Conservation (phyloP, 2,888 invertebrate genomes). For the Papilio demoleus region DNA sequence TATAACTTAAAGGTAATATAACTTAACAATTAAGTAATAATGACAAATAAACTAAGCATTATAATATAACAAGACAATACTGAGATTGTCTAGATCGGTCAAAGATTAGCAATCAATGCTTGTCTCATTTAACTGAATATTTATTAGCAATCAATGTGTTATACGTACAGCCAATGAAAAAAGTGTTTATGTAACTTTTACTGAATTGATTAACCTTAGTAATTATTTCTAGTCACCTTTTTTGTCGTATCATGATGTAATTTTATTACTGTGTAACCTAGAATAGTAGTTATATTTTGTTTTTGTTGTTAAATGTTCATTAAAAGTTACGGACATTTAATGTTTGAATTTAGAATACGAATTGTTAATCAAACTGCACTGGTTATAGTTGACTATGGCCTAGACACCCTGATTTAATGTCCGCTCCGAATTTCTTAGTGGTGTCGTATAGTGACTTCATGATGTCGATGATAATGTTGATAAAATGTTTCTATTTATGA, state of each 20-base stretch:
- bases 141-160: constrained; percentile 11
- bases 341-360: no score
- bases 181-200: constrained; percentile 19
- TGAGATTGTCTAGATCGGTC: neutral
- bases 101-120: constrained; percentile 1
- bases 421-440: no score
- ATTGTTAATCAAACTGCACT: no score
- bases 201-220: constrained; percentile 29
- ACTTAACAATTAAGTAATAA: no score
- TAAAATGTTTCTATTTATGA: no score
- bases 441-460: no score
- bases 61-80: neutral
- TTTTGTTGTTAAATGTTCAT: neutral
- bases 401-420: no score
- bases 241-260: constrained; percentile 4
- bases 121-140: constrained; percentile 23
- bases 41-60: neutral
- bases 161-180: constrained; percentile 23
- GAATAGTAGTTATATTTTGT: neutral
- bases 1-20: no score
- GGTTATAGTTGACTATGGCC: no score
- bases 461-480: no score
- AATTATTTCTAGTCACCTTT: constrained; percentile 18
- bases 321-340: no score
- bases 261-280: neutral